Percentiles rank a stretch among this genome's conserved stretches.
phyloP scores from a whole-genome alignment of 2,888 invertebrate genomes.

The Stenchaetothrips biformis region DNA sequence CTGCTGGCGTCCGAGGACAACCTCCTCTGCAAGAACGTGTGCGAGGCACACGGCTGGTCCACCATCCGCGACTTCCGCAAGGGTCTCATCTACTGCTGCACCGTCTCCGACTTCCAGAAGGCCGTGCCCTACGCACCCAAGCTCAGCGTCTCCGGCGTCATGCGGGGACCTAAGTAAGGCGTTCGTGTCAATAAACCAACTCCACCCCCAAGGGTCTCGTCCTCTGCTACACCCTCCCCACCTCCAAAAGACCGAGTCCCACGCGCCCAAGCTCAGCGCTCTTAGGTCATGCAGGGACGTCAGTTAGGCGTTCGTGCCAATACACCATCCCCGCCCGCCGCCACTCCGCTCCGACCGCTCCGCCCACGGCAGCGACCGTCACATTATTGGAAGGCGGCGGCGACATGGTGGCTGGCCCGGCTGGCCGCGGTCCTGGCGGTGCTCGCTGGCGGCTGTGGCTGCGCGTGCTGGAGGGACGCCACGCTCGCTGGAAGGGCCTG shows the following conservation, averaged over 20 bases:
- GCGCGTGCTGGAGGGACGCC: neutral
- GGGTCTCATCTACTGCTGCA: conserved; percentile 33
- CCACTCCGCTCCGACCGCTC: neutral
- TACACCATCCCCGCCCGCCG: neutral
- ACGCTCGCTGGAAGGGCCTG: neutral
- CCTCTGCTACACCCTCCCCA: conserved; percentile 18
- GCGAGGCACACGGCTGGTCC: conserved; percentile 44
- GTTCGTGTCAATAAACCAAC: neutral
- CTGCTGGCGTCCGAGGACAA: conserved; percentile 41
- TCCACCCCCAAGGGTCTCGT: conserved; percentile 33
- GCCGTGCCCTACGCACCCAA: conserved; percentile 1
- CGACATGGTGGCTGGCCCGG: neutral
- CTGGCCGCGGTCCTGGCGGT: neutral
- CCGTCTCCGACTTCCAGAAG: conserved; percentile 5
- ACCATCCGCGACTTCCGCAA: conserved; percentile 34
- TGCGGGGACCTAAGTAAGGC: neutral
- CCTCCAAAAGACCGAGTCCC: neutral
- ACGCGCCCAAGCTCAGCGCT: conserved; percentile 12
- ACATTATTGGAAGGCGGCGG: neutral
- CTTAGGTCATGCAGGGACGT: too few species aligned
- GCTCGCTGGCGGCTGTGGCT: conserved; percentile 3
- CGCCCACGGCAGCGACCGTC: neutral
- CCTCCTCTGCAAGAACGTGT: conserved; percentile 45
- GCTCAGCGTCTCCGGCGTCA: neutral
- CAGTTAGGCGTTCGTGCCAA: neutral